Evolutionary conservation across 1,140 invertebrate genomes (phyloP).

Genomic region (Campoletis sonorensis): DNA sequence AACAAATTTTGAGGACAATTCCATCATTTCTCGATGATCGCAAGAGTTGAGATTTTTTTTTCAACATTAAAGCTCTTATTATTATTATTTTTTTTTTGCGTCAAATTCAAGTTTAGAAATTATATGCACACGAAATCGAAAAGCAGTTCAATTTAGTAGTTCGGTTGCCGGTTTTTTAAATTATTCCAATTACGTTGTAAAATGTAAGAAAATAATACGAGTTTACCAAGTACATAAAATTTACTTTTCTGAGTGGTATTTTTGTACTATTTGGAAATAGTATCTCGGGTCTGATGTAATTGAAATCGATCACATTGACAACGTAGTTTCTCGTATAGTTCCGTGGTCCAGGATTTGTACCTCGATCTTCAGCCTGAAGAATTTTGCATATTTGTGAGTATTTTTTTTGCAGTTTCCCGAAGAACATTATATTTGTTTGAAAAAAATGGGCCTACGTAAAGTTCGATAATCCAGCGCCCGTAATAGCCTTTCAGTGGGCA

Average conservation of each 20-base stretch:
- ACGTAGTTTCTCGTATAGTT: conserved; percentile 67
- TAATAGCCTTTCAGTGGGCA: conserved; percentile 74
- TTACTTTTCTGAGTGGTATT: conserved; percentile 64
- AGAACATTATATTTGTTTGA: background rate
- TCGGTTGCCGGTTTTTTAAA: too few species aligned
- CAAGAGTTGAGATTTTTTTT: background rate
- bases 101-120: too few species aligned
- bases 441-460: conserved; percentile 64
- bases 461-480: conserved; percentile 74
- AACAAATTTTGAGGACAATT: too few species aligned
- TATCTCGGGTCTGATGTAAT: conserved; percentile 75
- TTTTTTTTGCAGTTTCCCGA: background rate
- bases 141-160: too few species aligned
- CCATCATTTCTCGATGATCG: too few species aligned
- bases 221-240: background rate
- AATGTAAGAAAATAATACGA: too few species aligned
- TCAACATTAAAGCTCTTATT: background rate
- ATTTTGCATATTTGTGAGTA: background rate
- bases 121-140: too few species aligned
- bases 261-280: conserved; percentile 66
- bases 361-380: conserved; percentile 75
- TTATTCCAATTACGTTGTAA: too few species aligned
- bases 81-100: too few species aligned
- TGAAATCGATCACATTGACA: conserved; percentile 73
- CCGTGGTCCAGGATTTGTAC: conserved; percentile 66